Evolutionary conservation across 2,797 vertebrate genomes (phyloP).

Genomic region (Craterocephalus amniculus): DNA sequence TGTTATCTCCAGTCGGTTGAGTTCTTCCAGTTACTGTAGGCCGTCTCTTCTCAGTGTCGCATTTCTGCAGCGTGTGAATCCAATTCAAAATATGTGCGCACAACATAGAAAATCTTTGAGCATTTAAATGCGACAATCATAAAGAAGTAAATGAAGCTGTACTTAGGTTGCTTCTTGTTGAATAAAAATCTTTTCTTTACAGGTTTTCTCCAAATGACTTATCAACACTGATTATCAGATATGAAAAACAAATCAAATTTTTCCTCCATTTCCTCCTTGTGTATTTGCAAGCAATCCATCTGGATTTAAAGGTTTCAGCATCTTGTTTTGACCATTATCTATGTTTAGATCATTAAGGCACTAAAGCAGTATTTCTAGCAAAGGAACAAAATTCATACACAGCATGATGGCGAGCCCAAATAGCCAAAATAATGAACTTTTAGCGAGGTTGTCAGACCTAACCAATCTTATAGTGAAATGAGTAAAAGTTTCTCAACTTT

Average conservation of each 20-base stretch:
- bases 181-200: neutral
- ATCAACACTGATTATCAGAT: neutral
- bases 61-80: neutral
- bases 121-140: neutral
- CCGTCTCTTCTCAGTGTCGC: neutral
- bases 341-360: too few species aligned
- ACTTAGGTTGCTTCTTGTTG: neutral
- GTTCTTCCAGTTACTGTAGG: neutral
- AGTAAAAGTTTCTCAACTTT: neutral
- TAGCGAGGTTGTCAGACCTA: neutral
- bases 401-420: too few species aligned
- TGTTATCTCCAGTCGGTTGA: neutral
- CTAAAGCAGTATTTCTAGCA: too few species aligned
- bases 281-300: neutral
- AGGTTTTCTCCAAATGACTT: neutral
- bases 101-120: neutral
- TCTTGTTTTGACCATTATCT: too few species aligned
- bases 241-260: neutral
- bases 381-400: too few species aligned
- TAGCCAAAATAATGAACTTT: too few species aligned
- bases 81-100: neutral
- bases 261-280: conserved; percentile 13
- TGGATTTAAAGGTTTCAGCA: neutral
- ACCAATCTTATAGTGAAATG: neutral
- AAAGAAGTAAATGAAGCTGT: neutral